Conservation (phyloP, 2,797 vertebrate species). For the Hydrolagus colliei region DNA sequence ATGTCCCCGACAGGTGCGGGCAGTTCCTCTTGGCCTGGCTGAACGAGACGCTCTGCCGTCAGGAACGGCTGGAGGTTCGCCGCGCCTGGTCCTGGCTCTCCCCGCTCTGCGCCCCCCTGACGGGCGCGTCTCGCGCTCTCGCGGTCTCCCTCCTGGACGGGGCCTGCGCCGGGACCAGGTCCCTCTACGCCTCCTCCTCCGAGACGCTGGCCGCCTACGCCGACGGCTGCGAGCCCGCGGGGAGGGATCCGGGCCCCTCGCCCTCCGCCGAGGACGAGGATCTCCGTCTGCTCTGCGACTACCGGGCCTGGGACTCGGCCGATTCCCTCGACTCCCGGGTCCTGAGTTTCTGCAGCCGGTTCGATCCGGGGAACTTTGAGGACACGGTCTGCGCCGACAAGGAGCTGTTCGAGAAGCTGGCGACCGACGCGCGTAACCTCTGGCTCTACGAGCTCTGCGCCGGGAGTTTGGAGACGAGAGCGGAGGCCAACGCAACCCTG, state of each 20-base stretch:
- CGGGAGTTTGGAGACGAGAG: slow-evolving; percentile 40
- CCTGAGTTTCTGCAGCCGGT: background rate
- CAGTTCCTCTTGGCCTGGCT: slow-evolving; percentile 45
- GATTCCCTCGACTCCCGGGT: background rate
- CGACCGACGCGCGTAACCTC: slow-evolving; percentile 47
- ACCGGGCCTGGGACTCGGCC: background rate
- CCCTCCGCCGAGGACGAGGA: background rate
- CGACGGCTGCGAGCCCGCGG: background rate
- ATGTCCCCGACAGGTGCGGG: slow-evolving; percentile 45
- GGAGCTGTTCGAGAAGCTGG: slow-evolving; percentile 46
- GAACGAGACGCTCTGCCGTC: slow-evolving; percentile 56
- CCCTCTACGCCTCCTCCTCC: slow-evolving; percentile 43
- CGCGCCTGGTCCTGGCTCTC: slow-evolving; percentile 40
- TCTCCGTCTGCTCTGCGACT: background rate
- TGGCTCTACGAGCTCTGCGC: slow-evolving; percentile 61
- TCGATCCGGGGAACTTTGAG: background rate
- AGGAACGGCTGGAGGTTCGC: slow-evolving; percentile 40
- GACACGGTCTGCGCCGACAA: slow-evolving; percentile 50
- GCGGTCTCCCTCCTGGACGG: slow-evolving; percentile 52
- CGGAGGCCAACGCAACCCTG: too few relatives aligned
- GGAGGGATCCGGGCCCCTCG: background rate
- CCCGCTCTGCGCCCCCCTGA: slow-evolving; percentile 51
- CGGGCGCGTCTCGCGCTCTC: slow-evolving; percentile 44
- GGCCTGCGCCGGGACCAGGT: slow-evolving; percentile 46
- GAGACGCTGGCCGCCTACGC: slow-evolving; percentile 35